Conservation (phyloP, 2,888 invertebrate genomes). For the Drosophila paranaensis region DNA sequence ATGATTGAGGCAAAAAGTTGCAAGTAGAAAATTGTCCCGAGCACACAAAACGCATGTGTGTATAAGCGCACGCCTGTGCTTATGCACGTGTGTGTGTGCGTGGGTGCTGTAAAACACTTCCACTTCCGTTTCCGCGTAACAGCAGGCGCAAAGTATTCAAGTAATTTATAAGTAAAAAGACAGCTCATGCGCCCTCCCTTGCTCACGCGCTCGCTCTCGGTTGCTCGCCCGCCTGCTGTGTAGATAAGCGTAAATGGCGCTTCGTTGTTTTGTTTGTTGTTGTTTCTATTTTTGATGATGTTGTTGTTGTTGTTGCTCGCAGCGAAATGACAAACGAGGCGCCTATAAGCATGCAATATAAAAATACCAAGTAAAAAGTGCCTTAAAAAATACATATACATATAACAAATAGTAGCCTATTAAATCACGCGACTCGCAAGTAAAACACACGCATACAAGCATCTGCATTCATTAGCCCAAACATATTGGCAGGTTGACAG, state of each 20-base stretch:
- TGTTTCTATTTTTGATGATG: slow-evolving; percentile 40
- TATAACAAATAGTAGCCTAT: slow-evolving; percentile 52
- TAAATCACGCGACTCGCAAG: slow-evolving; percentile 60
- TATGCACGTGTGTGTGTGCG: neutral
- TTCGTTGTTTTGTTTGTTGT: slow-evolving; percentile 45
- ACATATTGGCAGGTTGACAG: slow-evolving; percentile 37
- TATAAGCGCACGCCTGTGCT: neutral
- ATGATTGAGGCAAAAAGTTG: slow-evolving; percentile 72
- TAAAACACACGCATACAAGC: slow-evolving; percentile 12
- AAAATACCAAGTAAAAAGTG: slow-evolving; percentile 23
- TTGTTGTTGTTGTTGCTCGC: slow-evolving; percentile 39
- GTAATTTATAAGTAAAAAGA: slow-evolving; percentile 71
- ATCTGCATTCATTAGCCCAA: slow-evolving; percentile 53
- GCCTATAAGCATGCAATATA: slow-evolving; percentile 55
- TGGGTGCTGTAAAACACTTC: slow-evolving; percentile 68
- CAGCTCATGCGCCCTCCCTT: slow-evolving; percentile 3
- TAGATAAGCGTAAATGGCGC: slow-evolving; percentile 67
- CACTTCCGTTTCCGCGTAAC: slow-evolving; percentile 63
- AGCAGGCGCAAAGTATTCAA: slow-evolving; percentile 75
- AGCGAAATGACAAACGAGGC: slow-evolving; percentile 63
- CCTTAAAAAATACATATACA: neutral
- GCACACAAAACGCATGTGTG: slow-evolving; percentile 9
- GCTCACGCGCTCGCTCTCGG: neutral
- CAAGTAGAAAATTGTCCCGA: slow-evolving; percentile 42
- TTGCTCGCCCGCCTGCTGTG: slow-evolving; percentile 54